These are phyloP conservation scores for Malacosoma neustria DNA, from an alignment of 2,888 invertebrate species.

Conservation along the genomic window DNA sequence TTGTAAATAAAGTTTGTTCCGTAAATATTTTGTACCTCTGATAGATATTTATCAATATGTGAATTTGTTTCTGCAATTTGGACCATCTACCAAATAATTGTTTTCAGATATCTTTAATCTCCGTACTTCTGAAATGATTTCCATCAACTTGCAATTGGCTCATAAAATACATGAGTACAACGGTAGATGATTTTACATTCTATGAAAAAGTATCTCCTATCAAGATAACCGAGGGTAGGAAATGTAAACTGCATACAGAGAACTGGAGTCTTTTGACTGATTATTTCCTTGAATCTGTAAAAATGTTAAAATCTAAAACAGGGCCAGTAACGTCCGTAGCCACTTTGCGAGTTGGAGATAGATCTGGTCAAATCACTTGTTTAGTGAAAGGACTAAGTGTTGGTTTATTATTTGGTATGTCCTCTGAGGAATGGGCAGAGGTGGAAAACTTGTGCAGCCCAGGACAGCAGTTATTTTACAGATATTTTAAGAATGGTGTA, in stretches of 20 bases:
- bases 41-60: background rate
- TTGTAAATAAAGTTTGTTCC: no score
- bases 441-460: constrained; percentile 42
- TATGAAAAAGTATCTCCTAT: constrained; percentile 32
- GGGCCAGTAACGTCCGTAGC: constrained; percentile 36
- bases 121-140: no score
- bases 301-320: constrained; percentile 37
- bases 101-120: no score
- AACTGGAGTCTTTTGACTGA: constrained; percentile 55
- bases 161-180: constrained; percentile 20
- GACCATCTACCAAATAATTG: background rate
- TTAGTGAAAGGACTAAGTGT: constrained; percentile 41
- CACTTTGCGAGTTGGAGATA: constrained; percentile 46
- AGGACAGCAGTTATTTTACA: constrained; percentile 55
- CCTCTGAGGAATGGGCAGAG: constrained; percentile 44
- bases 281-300: constrained; percentile 59
- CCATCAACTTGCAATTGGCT: no score
- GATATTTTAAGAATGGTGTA: constrained; percentile 58
- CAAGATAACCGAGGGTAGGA: constrained; percentile 45
- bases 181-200: constrained; percentile 17
- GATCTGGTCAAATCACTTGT: constrained; percentile 50
- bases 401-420: constrained; percentile 48
- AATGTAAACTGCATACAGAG: constrained; percentile 32
- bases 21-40: no score
- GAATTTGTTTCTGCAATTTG: background rate